phyloP scores from a whole-genome alignment of 2,888 invertebrate species.

The Orthonychiurus folsomi region DNA sequence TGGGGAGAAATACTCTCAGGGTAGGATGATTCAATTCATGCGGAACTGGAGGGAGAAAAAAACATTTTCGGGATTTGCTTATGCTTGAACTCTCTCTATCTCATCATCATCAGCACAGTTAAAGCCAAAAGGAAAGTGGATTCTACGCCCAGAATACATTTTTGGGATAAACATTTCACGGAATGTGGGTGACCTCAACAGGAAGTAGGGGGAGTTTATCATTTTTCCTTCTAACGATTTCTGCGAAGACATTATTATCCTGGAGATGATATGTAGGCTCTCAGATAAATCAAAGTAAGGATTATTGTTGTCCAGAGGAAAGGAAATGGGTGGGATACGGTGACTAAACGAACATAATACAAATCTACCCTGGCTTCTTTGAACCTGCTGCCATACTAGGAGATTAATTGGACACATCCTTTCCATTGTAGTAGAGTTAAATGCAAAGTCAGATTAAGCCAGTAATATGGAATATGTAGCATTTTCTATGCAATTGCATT shows the following conservation, averaged over 20 bases:
- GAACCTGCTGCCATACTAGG: too few species aligned
- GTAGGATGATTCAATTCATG: too few species aligned
- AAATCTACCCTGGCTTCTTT: too few species aligned
- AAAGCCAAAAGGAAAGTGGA: not conserved
- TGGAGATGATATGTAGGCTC: not conserved
- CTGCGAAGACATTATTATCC: not conserved
- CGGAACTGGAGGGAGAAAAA: too few species aligned
- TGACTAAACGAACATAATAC: too few species aligned
- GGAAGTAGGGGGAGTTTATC: not conserved
- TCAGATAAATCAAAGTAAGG: not conserved
- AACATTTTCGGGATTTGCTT: not conserved
- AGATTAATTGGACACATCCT: too few species aligned
- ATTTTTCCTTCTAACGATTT: not conserved
- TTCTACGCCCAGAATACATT: not conserved
- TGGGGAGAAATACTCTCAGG: too few species aligned
- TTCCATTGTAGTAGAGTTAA: too few species aligned
- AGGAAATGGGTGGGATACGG: too few species aligned
- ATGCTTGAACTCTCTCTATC: not conserved
- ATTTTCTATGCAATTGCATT: not conserved
- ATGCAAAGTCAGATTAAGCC: too few species aligned
- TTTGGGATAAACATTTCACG: too few species aligned
- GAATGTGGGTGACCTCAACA: not conserved
- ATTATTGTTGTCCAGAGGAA: too few species aligned
- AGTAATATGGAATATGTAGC: not conserved
- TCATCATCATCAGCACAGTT: not conserved